Evolutionary conservation across 2,888 invertebrate genomes (phyloP), one percentile per base, ranked within the genome.

Genomic region (Cryptocheilus praepositus): DNA sequence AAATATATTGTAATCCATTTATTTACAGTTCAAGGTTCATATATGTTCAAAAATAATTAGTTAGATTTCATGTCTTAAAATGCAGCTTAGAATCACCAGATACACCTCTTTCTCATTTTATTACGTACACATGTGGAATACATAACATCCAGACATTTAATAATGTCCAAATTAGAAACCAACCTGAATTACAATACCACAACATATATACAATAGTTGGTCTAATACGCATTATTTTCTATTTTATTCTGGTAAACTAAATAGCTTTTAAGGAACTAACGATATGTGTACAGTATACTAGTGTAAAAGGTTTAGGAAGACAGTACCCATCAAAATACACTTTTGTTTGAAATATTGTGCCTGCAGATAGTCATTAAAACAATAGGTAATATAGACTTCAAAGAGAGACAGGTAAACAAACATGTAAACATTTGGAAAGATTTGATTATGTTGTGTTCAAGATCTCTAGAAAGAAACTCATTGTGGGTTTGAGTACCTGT

Each of bases 181-280:
- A 52, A 52, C 16, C 8, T 15, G 5, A 52, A 13, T 52, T 22
- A 52, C 52, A 52, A 52, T 22, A 53, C 57, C 43, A 56, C 52
- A 67, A 36, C n/a, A n/a, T 74, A 70, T 74, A 59, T 74, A 74
- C 65, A 73, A 22, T 13, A 36, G 51, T 58, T 45, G 22, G 19
- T 21, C 11, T 36, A 21, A 19, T 19, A 21, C n/a, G 13, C n/a
- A 45, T 18, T 16, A 15, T 13, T 55, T 64, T 59, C 3, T 55
- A 28, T 61, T 64, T 8, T 45, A 57, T 5, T 28, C 49, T 56
- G n/a, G 60, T 58, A 62, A 45, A 36, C 25, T 66, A 66, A 46
- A 58, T 61, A 53, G 19, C 54, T 61, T 57, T 59, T 36, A 53
- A 70, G 72, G 64, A 67, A 69, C 64, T 67, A 69, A 67, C 54